Evolutionary conservation across 2,888 invertebrate genomes (phyloP).

Genomic region (Rosalia funebris): DNA sequence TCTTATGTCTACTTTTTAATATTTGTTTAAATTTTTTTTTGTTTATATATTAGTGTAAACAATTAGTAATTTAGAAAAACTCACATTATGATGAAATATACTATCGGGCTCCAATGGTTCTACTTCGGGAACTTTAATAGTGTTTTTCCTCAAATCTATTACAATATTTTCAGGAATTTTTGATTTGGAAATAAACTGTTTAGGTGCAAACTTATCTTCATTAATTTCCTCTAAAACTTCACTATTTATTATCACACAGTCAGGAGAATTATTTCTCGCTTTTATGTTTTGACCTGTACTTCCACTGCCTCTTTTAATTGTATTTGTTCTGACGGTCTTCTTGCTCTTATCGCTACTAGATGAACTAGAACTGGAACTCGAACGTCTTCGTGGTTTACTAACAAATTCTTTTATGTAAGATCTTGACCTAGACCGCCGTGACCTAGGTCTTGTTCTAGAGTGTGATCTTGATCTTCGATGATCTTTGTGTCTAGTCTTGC

Average conservation of each 20-base stretch:
- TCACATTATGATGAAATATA: constrained; percentile 75
- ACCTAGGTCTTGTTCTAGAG: constrained; percentile 48
- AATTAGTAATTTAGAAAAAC: too few relatives aligned
- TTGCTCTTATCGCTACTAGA: constrained; percentile 36
- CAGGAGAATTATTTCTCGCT: constrained; percentile 36
- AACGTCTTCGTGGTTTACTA: constrained; percentile 51
- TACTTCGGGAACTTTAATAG: constrained; percentile 73
- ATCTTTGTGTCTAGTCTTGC: constrained; percentile 43
- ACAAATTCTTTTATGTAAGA: constrained; percentile 60
- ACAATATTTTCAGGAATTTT: constrained; percentile 75
- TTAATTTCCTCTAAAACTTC: constrained; percentile 77
- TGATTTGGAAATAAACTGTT: constrained; percentile 65
- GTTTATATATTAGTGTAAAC: too few relatives aligned
- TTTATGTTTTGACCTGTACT: constrained; percentile 8
- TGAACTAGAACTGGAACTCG: constrained; percentile 45
- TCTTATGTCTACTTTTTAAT: too few relatives aligned
- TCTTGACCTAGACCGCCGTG: constrained; percentile 57
- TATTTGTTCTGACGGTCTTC: constrained; percentile 27
- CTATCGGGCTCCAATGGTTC: constrained; percentile 69
- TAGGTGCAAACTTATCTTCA: constrained; percentile 74
- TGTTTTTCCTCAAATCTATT: constrained; percentile 78
- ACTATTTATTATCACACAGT: constrained; percentile 65
- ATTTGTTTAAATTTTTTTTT: too few relatives aligned
- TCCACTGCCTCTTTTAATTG: constrained; percentile 15
- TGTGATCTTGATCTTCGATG: constrained; percentile 36